phyloP scores from a whole-genome alignment of 1,140 invertebrate species.

The Heliothis subflexa region DNA sequence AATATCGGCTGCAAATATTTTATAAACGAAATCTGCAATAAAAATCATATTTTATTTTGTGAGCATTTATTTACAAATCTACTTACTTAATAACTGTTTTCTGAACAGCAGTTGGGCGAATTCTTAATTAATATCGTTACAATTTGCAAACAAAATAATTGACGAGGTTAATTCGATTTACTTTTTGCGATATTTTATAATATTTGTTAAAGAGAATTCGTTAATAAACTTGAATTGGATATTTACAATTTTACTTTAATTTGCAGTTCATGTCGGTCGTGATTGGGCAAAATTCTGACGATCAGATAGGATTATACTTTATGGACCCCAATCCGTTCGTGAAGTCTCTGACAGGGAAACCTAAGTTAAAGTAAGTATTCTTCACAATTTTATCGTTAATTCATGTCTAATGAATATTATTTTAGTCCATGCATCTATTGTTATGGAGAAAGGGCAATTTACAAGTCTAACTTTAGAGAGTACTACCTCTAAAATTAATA shows the following conservation, averaged over 20 bases:
- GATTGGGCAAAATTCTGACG: conserved; percentile 77
- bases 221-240: not conserved
- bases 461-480: too few species aligned
- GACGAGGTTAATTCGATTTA: not conserved
- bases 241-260: conserved; percentile 10
- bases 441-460: too few species aligned
- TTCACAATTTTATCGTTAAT: not conserved
- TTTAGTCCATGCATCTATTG: too few species aligned
- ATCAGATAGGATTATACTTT: conserved; percentile 72
- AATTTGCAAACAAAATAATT: conserved; percentile 1
- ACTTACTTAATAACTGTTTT: not conserved
- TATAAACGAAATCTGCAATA: too few species aligned
- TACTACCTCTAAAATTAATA: too few species aligned
- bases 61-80: not conserved
- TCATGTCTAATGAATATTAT: not conserved
- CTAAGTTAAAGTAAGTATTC: conserved; percentile 76
- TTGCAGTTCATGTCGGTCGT: conserved; percentile 79
- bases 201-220: not conserved
- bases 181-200: not conserved
- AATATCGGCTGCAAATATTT: too few species aligned
- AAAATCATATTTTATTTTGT: not conserved
- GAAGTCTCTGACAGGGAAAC: conserved; percentile 78
- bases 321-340: conserved; percentile 76
- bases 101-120: not conserved
- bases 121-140: conserved; percentile 3